Base-by-base conservation (phyloP, 2,888 invertebrate species). In the Girardia tigrina region DNA sequence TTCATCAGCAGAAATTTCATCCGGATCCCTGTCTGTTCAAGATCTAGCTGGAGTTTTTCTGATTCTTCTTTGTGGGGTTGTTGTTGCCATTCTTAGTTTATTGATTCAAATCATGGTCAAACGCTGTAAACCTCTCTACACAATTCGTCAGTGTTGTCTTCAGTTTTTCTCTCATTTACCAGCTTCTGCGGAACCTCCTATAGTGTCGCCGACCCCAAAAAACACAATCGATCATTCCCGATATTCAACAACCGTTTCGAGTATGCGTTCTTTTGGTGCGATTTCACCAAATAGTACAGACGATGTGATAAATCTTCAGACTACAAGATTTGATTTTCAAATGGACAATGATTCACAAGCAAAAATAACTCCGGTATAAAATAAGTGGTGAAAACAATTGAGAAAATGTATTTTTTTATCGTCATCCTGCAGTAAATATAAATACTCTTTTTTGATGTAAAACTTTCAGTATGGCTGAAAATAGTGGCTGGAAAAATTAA, bases 31-130 rank as follows among this genome's bases (percentile, higher is more conserved):
- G 14, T 29, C 73, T 2, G 26, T 72, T 16, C 12, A 72, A 8
- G 74, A 74, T 20, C 23, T 74, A 23, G 74, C 74, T 73, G 74
- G 74, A 26, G 74, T 74, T 4, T 74, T 74, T 26, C 71, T 74
- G 1, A 42, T 74, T 74, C 74, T 74, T 4, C 26, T 74, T 23
- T 29, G 74, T 14, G 74, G 74, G 4, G 23, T 20, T 69, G 2
- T 69, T 14, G 26, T 56, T 6, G 36, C 74, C 8, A 56, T 56
- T 23, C n/a, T 56, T 23, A 56, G 56, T 56, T 16, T 56, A n/a
- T 20, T 56, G 23, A 56, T 56, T 56, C 20, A 56, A 56, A 56
- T 56, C 4, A 12, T 56, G 20, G n/a, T 56, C 23, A 6, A 56
- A 20, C 56, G 56, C 56, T n/a, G 56, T 8, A 56, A 16, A 56